Percentiles rank a stretch among this genome's conserved stretches.
These are phyloP conservation scores for Heliconius hermathena DNA, from an alignment of 1,140 invertebrate genomes.

Conservation along the genomic window DNA sequence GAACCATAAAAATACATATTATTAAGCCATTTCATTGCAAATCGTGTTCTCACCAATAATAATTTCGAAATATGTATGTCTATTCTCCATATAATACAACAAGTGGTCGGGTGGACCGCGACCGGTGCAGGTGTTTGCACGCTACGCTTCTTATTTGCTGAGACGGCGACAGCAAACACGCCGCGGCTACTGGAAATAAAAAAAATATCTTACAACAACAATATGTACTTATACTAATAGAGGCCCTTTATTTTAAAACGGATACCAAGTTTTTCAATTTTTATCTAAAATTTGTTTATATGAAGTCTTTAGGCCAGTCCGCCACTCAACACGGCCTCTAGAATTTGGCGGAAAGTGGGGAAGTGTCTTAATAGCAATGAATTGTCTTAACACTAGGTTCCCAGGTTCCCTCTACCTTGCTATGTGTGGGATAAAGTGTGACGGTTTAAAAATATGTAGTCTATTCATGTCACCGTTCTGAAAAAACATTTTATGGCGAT, in stretches of 20 bases:
- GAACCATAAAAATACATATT: too few relatives aligned
- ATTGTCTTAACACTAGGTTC: too few relatives aligned
- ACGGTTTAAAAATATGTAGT: too few relatives aligned
- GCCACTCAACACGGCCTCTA: too few relatives aligned
- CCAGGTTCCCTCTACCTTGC: too few relatives aligned
- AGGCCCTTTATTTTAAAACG: conserved; percentile 2
- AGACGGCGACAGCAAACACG: conserved; percentile 22
- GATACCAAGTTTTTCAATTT: neutral
- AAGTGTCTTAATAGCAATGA: too few relatives aligned
- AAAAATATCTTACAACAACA: conserved; percentile 27
- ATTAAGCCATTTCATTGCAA: neutral
- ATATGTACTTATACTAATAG: conserved; percentile 20
- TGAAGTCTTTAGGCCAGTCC: too few relatives aligned
- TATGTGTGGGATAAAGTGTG: too few relatives aligned
- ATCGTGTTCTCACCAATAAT: neutral
- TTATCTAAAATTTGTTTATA: too few relatives aligned
- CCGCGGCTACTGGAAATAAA: conserved; percentile 26
- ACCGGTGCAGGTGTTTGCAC: neutral
- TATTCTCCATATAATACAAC: neutral
- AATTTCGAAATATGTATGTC: conserved; percentile 2
- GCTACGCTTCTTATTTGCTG: conserved; percentile 17
- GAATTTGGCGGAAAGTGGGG: too few relatives aligned
- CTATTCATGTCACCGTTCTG: too few relatives aligned
- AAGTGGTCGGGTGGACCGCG: neutral
- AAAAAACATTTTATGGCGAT: neutral